Evolutionary conservation across 2,113 vertebrate species (phyloP).

Genomic region (Amphiprion percula): DNA sequence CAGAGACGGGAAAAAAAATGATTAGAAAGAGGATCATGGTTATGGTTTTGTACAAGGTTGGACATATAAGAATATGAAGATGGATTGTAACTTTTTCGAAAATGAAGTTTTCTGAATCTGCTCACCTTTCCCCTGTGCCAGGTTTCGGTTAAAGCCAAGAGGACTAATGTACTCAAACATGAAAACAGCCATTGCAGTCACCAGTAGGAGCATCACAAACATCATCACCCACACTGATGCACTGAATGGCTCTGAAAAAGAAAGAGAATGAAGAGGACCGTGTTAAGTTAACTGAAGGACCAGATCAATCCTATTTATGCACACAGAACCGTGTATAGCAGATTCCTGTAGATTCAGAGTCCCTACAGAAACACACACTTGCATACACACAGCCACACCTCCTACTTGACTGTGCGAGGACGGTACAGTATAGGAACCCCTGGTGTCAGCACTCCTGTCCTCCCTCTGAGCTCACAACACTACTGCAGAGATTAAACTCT

Average conservation of each 20-base stretch:
- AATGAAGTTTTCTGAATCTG: neutral
- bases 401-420: slow-evolving; percentile 58
- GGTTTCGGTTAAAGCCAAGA: slow-evolving; percentile 96
- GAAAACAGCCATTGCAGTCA: slow-evolving; percentile 97
- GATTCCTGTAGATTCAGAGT: slow-evolving; percentile 42
- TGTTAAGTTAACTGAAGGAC: slow-evolving; percentile 10
- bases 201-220: slow-evolving; percentile 98
- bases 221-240: slow-evolving; percentile 99
- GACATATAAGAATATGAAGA: no score
- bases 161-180: slow-evolving; percentile 99
- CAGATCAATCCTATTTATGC: slow-evolving; percentile 25
- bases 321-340: slow-evolving; percentile 26
- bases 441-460: slow-evolving; percentile 82
- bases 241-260: slow-evolving; percentile 95
- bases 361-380: slow-evolving; percentile 20
- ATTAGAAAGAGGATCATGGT: no score
- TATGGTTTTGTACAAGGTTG: no score
- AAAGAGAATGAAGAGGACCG: slow-evolving; percentile 26
- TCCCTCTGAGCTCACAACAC: slow-evolving; percentile 73
- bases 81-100: neutral
- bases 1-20: neutral
- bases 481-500: slow-evolving; percentile 79
- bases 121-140: slow-evolving; percentile 96
- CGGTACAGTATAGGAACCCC: slow-evolving; percentile 58
- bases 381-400: slow-evolving; percentile 35